Conservation (phyloP, 2,888 invertebrate genomes). For the Metellina segmentata region DNA sequence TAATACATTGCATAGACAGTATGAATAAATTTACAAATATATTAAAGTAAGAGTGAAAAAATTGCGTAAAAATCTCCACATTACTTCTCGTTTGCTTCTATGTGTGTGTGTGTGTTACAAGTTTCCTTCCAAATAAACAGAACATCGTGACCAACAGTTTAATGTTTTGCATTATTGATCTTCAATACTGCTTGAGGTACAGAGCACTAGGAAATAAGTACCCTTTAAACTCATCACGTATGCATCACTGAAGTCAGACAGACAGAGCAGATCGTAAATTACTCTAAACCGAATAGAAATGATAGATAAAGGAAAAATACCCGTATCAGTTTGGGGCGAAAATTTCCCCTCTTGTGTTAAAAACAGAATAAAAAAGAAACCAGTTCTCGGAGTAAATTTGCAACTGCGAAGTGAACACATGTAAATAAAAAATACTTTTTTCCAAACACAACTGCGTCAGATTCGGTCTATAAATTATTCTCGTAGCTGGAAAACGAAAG, state of each 20-base stretch:
- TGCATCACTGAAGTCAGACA: neutral
- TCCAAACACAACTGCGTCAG: conserved; percentile 33
- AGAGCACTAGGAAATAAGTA: neutral
- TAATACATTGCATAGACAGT: no score
- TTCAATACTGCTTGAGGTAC: no score
- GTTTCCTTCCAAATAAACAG: no score
- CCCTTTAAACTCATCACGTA: neutral
- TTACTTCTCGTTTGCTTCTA: no score
- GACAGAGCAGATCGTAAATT: neutral
- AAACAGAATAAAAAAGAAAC: conserved; percentile 26
- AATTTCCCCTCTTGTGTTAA: neutral
- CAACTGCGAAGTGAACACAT: conserved; percentile 16
- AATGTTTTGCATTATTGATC: no score
- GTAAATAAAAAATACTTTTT: conserved; percentile 19
- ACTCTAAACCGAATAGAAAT: neutral
- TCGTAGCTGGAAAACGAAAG: neutral
- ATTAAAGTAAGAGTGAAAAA: no score
- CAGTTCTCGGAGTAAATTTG: neutral
- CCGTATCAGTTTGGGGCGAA: neutral
- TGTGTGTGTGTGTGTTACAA: no score
- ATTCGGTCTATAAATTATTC: conserved; percentile 56
- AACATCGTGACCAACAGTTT: no score
- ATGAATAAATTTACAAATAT: no score
- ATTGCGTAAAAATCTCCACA: no score
- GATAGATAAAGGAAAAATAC: neutral